Evolutionary conservation across 2,888 invertebrate species (phyloP).

Genomic region (Hipparchia sbordonii): DNA sequence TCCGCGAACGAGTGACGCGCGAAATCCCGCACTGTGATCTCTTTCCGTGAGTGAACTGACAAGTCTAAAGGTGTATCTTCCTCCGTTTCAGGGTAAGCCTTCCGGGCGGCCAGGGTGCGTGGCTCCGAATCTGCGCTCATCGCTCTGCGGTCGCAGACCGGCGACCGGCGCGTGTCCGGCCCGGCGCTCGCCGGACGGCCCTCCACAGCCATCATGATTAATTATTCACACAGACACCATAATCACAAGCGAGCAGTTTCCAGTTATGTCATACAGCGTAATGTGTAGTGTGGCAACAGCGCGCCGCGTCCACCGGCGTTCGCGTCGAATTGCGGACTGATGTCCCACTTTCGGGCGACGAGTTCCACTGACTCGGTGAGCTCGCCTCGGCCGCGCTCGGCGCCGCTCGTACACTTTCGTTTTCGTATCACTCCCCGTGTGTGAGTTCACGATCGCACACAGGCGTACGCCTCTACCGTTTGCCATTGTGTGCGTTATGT

Average conservation of each 20-base stretch:
- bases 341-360: slow-evolving; percentile 85
- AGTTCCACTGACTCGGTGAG: slow-evolving; percentile 82
- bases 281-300: slow-evolving; percentile 56
- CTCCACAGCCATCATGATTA: slow-evolving; percentile 80
- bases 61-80: slow-evolving; percentile 91
- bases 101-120: slow-evolving; percentile 78
- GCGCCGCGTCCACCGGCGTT: slow-evolving; percentile 74
- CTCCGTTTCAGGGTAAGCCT: slow-evolving; percentile 75
- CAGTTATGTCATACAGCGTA: slow-evolving; percentile 79
- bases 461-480: slow-evolving; percentile 2
- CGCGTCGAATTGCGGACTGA: slow-evolving; percentile 83
- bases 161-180: slow-evolving; percentile 59
- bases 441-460: slow-evolving; percentile 46
- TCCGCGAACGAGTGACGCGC: slow-evolving; percentile 78
- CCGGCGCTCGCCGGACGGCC: slow-evolving; percentile 74
- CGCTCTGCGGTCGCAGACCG: slow-evolving; percentile 61
- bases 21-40: slow-evolving; percentile 78
- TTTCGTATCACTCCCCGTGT: slow-evolving; percentile 72
- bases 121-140: slow-evolving; percentile 70
- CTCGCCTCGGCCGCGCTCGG: slow-evolving; percentile 80
- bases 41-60: slow-evolving; percentile 82
- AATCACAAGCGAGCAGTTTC: slow-evolving; percentile 64
- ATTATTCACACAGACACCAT: slow-evolving; percentile 73
- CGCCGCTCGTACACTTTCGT: slow-evolving; percentile 79
- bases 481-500: slow-evolving; percentile 28